Conservation (phyloP, 2,113 vertebrate species). For the Rhinopomastus cyanomelas region DNA sequence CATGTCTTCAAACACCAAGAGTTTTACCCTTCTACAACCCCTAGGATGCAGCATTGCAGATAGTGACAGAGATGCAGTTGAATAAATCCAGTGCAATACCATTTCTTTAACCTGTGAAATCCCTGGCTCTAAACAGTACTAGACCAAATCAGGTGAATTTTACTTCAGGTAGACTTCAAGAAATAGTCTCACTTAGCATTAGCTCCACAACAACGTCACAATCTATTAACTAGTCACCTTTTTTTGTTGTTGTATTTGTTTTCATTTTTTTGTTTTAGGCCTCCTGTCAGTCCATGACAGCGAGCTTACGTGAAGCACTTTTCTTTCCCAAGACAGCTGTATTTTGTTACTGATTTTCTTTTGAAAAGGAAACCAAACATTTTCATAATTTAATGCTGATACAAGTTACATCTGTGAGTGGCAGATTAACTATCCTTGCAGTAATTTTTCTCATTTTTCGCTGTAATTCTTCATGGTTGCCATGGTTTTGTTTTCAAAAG, state of each 20-base stretch:
- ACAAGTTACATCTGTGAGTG: background rate
- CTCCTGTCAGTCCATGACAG: background rate
- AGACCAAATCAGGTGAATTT: background rate
- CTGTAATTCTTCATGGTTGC: background rate
- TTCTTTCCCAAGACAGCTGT: background rate
- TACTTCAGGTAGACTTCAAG: background rate
- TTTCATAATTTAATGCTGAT: background rate
- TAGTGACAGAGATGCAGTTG: background rate
- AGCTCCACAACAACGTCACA: fast-evolving
- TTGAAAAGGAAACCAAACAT: background rate
- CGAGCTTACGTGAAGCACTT: background rate
- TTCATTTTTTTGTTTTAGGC: background rate
- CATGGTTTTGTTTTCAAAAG: background rate
- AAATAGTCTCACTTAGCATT: background rate
- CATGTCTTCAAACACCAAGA: background rate
- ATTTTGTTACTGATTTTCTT: background rate
- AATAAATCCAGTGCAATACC: background rate
- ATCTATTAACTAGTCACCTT: background rate
- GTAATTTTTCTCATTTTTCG: background rate
- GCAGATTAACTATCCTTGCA: background rate
- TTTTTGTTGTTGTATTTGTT: background rate
- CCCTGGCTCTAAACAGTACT: background rate
- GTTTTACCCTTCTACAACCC: background rate
- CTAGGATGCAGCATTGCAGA: background rate
- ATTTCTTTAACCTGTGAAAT: background rate